Percentiles rank a stretch among this genome's conserved stretches.
These are phyloP conservation scores for Enteromius radiatus DNA, from an alignment of 2,797 vertebrate genomes.

Conservation along the genomic window DNA sequence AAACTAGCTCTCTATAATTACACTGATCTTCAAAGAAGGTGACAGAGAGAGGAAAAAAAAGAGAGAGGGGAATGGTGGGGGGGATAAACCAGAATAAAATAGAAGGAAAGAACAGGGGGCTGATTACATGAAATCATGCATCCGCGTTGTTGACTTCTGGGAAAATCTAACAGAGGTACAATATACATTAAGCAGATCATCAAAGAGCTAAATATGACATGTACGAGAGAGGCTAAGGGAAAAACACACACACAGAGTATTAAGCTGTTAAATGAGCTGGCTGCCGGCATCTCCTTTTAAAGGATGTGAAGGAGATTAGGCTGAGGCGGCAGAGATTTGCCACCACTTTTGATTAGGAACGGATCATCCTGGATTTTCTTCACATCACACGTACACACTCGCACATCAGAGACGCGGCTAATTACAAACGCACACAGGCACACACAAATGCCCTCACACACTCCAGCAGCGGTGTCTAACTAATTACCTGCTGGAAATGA, in stretches of 20 bases:
- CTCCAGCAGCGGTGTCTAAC: conserved; percentile 15
- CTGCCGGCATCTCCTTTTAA: conserved; percentile 75
- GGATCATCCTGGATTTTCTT: conserved; percentile 80
- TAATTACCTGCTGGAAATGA: conserved; percentile 46
- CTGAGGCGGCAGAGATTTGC: conserved; percentile 63
- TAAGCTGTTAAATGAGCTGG: conserved; percentile 73
- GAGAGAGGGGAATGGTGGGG: conserved; percentile 53
- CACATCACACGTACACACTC: conserved; percentile 50
- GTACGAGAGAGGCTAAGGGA: conserved; percentile 12
- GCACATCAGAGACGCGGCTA: conserved; percentile 46
- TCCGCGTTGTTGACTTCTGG: conserved; percentile 10
- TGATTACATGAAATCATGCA: conserved; percentile 57
- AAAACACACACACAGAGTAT: conserved; percentile 29
- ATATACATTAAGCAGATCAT: conserved; percentile 26
- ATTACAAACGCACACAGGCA: conserved; percentile 51
- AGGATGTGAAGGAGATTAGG: conserved; percentile 76
- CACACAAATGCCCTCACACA: conserved; percentile 49
- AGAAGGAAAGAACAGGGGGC: conserved; percentile 20
- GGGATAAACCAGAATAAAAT: not conserved
- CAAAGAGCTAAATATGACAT: conserved; percentile 47
- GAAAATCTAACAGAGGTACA: conserved; percentile 34
- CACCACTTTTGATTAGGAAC: conserved; percentile 73
- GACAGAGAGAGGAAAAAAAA: conserved; percentile 55
- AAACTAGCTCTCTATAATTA: conserved; percentile 56
- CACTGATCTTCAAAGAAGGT: conserved; percentile 48